phyloP scores from a whole-genome alignment of 2,888 invertebrate species.

The Podabrus alpinus region DNA sequence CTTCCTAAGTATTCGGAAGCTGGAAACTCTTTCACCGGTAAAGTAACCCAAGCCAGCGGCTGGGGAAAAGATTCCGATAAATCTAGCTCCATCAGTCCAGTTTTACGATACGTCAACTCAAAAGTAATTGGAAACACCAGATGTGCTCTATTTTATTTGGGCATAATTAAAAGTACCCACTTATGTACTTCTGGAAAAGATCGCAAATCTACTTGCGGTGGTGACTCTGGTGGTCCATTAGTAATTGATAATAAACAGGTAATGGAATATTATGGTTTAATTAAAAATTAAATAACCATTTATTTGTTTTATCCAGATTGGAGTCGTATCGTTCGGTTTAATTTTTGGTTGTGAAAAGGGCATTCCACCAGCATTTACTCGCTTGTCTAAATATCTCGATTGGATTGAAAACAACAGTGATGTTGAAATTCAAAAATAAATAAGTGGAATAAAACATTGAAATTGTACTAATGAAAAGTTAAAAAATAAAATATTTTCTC shows the following conservation, averaged over 20 bases:
- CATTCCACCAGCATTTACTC: slow-evolving; percentile 52
- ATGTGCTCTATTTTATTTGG: background rate
- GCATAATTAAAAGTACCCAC: slow-evolving; percentile 51
- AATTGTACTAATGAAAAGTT: background rate
- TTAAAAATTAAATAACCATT: background rate
- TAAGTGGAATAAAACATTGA: background rate
- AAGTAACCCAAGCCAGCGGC: slow-evolving; percentile 54
- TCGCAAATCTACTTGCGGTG: slow-evolving; percentile 58
- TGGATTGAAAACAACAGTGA: slow-evolving; percentile 41
- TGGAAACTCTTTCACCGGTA: slow-evolving; percentile 48
- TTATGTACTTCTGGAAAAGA: slow-evolving; percentile 56
- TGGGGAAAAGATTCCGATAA: slow-evolving; percentile 55
- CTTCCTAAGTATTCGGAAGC: background rate
- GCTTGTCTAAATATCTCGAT: slow-evolving; percentile 47
- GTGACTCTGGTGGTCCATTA: slow-evolving; percentile 50
- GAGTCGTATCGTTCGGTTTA: slow-evolving; percentile 46
- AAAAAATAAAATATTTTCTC: background rate
- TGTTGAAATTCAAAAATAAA: background rate
- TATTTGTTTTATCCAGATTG: background rate
- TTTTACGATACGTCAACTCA: slow-evolving; percentile 52
- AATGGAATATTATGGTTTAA: background rate
- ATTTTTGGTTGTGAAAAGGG: slow-evolving; percentile 52
- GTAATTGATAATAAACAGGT: slow-evolving; percentile 2
- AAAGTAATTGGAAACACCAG: slow-evolving; percentile 51
- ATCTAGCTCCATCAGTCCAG: slow-evolving; percentile 47